These are phyloP conservation scores for Drosophila buzzatii DNA, from an alignment of 2,888 invertebrate species.

Conservation along the genomic window DNA sequence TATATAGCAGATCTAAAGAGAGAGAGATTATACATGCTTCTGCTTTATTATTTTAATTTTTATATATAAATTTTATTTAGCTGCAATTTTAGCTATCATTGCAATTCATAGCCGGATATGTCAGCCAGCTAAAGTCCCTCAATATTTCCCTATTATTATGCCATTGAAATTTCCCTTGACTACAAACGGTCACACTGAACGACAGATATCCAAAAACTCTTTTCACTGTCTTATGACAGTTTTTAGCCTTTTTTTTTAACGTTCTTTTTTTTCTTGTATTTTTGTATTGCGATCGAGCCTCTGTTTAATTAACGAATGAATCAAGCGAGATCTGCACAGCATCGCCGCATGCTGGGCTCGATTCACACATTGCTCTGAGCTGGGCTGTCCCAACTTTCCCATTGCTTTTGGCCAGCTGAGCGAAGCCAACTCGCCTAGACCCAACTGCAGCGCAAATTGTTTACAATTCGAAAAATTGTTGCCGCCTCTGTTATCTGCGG, in stretches of 20 bases:
- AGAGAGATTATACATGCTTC: neutral
- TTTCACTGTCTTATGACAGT: conserved; percentile 32
- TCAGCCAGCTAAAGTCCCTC: neutral
- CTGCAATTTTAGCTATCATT: neutral
- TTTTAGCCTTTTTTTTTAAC: neutral
- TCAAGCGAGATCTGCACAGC: conserved; percentile 51
- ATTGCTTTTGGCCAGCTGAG: conserved; percentile 32
- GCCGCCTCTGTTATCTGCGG: conserved; percentile 63
- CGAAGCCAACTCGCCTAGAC: conserved; percentile 17
- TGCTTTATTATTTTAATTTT: no score
- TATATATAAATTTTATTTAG: no score
- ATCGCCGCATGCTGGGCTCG: conserved; percentile 48
- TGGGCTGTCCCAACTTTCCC: conserved; percentile 44
- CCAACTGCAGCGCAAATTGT: conserved; percentile 67
- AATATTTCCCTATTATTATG: neutral
- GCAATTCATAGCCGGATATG: no score
- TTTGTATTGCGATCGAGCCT: conserved; percentile 11
- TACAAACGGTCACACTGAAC: conserved; percentile 29
- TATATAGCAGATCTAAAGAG: neutral
- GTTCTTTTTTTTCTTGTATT: neutral
- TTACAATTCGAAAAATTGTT: conserved; percentile 72
- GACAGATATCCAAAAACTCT: conserved; percentile 5
- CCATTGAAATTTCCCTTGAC: neutral
- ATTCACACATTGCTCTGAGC: conserved; percentile 38
- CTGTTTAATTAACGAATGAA: conserved; percentile 68